phyloP scores from a whole-genome alignment of 2,797 vertebrate genomes.

The Amniataba percoides region DNA sequence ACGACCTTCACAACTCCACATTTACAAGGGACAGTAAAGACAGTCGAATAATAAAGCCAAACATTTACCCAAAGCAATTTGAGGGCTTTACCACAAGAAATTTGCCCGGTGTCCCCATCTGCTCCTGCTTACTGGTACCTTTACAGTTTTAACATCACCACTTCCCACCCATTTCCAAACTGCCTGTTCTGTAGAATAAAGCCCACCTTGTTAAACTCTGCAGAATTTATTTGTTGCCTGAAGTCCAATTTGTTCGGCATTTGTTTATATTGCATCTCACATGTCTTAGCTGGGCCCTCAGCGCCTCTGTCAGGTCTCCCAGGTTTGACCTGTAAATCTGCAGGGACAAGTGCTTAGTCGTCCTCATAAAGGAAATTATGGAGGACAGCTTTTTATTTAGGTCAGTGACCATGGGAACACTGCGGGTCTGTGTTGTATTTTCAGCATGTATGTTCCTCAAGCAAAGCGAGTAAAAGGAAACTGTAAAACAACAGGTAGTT shows the following conservation, averaged over 20 bases:
- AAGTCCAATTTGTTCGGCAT: constrained; percentile 62
- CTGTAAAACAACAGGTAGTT: constrained; percentile 64
- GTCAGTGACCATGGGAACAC: constrained; percentile 59
- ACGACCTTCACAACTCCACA: constrained; percentile 40
- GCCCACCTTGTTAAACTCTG: constrained; percentile 50
- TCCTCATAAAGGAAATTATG: constrained; percentile 51
- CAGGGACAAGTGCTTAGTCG: constrained; percentile 28
- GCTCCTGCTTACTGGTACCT: constrained; percentile 72
- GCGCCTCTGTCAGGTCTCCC: constrained; percentile 26
- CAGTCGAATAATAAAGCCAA: constrained; percentile 58
- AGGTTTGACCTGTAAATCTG: constrained; percentile 52
- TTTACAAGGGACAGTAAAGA: constrained; percentile 64
- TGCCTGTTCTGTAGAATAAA: constrained; percentile 56
- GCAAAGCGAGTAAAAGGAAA: constrained; percentile 54
- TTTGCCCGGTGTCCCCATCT: constrained; percentile 66
- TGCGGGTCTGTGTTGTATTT: constrained; percentile 41
- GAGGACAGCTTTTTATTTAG: constrained; percentile 51
- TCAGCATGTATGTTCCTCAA: constrained; percentile 33
- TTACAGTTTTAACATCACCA: constrained; percentile 57
- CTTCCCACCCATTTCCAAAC: constrained; percentile 48
- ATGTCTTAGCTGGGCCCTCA: constrained; percentile 31
- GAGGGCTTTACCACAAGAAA: constrained; percentile 43
- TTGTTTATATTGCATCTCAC: constrained; percentile 66
- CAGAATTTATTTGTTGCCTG: constrained; percentile 67
- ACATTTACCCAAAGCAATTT: constrained; percentile 66